Base-by-base conservation (phyloP, 2,113 vertebrate species). In the Marmota monax region DNA sequence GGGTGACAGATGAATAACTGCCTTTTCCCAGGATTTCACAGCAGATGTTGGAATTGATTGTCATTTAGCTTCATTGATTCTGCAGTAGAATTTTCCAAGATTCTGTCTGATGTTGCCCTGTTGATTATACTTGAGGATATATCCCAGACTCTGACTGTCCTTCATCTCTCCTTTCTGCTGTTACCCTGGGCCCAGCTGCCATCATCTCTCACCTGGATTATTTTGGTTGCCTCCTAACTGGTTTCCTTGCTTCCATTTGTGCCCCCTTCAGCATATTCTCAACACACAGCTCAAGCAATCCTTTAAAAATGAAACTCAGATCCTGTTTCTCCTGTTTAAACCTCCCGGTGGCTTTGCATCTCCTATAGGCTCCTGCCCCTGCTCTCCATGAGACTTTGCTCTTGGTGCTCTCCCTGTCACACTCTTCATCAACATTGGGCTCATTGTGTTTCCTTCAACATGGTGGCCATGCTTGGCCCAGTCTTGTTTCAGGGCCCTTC, bases 281-380 rank as follows among this genome's bases (percentile, higher is more conserved):
- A 92, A 17, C 73, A 67, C 16, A 69, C 32, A 56, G 29, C 63
- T 89, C 76, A 25, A 42, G 4, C 23, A 51, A 9, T 45, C 76
- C 56, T 72, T 95, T 48, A 1, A 74, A 92, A 92, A 48, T 74
- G 70, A 32, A 89, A 83, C 93, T 96, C 58, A 80, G 32, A 39
- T 74, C 22, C 22, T 79, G 42, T 82, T 84, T 42, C 51, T 51
- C 37, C 63, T 78, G 70, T 79, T 85, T 67, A 72, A 7, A 72
- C 17, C 37, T 29, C 22, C 39, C 22, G 12, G 45, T 84, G 77
- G 14, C 45, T 97, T 94, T 91, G 53, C 16, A 61, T 58, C 82
- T 27, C 27, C 22, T 42, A 6, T 14, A 1, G 25, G 79, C 61
- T 61, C 32, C 18, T 77, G 48, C 34, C 25, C 39, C 58, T 25